These are phyloP conservation scores for Lasius platythorax DNA, from an alignment of 2,888 invertebrate genomes.

Conservation along the genomic window DNA sequence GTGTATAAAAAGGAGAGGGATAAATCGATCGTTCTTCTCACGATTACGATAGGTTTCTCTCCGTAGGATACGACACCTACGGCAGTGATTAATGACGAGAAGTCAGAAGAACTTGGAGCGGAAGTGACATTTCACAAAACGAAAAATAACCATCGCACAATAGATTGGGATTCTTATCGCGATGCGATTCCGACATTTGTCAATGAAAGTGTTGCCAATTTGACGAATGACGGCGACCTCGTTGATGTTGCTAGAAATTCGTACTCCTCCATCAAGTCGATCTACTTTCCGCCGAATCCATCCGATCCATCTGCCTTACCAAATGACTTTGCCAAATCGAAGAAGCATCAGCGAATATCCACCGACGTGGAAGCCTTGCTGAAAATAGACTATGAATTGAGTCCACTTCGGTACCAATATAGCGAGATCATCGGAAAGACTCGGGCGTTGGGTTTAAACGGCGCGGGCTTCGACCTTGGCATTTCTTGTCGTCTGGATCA, in stretches of 20 bases:
- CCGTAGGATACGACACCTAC: not conserved
- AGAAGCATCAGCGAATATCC: constrained; percentile 47
- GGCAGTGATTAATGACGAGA: constrained; percentile 30
- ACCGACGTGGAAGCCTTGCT: constrained; percentile 68
- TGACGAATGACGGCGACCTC: constrained; percentile 60
- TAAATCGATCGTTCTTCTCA: constrained; percentile 17
- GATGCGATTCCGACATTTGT: constrained; percentile 20
- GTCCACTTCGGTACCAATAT: constrained; percentile 72
- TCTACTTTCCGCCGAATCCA: constrained; percentile 72
- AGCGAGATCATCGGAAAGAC: constrained; percentile 73
- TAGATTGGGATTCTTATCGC: not conserved
- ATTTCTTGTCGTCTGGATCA: not conserved
- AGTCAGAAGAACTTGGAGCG: constrained; percentile 20
- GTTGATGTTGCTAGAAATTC: constrained; percentile 73
- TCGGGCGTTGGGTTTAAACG: constrained; percentile 68
- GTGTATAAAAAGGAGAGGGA: not conserved
- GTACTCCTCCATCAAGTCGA: constrained; percentile 73
- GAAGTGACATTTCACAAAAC: constrained; percentile 45
- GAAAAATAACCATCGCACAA: not conserved
- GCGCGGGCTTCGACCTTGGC: constrained; percentile 7
- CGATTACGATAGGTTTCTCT: constrained; percentile 25
- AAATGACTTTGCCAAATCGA: not conserved
- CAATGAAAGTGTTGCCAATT: not conserved
- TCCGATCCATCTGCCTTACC: constrained; percentile 22
- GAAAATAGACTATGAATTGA: constrained; percentile 75